phyloP scores from a whole-genome alignment of 2,113 vertebrate species.

The Thymallus thymallus region DNA sequence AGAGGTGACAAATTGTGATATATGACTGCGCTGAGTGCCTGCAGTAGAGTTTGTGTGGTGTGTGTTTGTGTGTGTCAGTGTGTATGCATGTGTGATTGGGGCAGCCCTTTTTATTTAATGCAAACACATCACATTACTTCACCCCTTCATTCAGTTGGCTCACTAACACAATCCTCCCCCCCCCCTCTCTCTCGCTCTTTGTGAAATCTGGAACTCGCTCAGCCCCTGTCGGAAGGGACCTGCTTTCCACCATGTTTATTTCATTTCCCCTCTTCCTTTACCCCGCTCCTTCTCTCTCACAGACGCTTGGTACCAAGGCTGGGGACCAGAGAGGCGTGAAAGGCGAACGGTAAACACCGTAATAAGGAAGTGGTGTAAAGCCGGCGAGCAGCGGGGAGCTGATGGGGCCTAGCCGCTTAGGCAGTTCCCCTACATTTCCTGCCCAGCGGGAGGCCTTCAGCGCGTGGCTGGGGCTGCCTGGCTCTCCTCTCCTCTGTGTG shows the following conservation, averaged over 20 bases:
- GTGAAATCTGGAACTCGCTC: not conserved
- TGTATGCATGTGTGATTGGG: conserved; percentile 8
- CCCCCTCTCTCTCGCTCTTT: not conserved
- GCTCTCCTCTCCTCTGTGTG: not conserved
- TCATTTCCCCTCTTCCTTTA: conserved; percentile 31
- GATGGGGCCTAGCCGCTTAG: conserved; percentile 84
- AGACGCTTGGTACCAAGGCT: conserved; percentile 56
- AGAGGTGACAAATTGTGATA: conserved; percentile 58
- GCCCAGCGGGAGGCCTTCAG: conserved; percentile 86
- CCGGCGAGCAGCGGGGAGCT: conserved; percentile 88
- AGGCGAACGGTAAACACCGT: conserved; percentile 90
- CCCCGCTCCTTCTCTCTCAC: conserved; percentile 2
- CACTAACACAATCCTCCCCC: not conserved
- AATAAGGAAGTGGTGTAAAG: conserved; percentile 90
- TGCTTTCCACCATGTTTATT: conserved; percentile 64
- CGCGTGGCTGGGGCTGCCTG: conserved; percentile 29
- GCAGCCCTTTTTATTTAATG: not conserved
- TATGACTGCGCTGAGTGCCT: conserved; percentile 51
- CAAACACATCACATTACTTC: conserved; percentile 59
- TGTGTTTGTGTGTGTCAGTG: conserved; percentile 22
- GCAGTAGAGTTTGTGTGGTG: conserved; percentile 30
- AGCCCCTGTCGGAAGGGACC: conserved; percentile 35
- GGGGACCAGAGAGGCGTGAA: conserved; percentile 81
- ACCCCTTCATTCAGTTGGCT: conserved; percentile 21
- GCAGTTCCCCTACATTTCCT: conserved; percentile 94